Evolutionary conservation across 2,888 invertebrate species (phyloP).

Genomic region (Drosophila anceps): DNA sequence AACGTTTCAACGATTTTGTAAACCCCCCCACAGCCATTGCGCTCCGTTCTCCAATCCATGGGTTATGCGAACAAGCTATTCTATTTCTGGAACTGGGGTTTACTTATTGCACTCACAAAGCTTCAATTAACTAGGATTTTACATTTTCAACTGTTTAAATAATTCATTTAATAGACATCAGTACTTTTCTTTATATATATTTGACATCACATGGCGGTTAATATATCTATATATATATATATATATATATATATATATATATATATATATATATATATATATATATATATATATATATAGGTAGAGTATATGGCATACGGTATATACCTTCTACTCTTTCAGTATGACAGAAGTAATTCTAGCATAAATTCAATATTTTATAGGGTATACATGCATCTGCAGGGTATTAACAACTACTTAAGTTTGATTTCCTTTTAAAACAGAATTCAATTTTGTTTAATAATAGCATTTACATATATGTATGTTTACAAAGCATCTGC

Average conservation of each 20-base stretch:
- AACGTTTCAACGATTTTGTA: constrained; percentile 28
- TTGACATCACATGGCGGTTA: constrained; percentile 9
- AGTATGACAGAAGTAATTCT: not conserved
- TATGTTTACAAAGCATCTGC: not conserved
- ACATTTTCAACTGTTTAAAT: not conserved
- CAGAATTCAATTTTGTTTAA: not conserved
- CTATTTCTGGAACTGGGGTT: constrained; percentile 40
- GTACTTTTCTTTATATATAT: not conserved
- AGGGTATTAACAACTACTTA: not conserved
- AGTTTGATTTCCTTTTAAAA: not conserved
- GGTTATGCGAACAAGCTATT: not conserved
- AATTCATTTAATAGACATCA: constrained; percentile 3
- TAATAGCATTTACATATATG: too few relatives aligned
- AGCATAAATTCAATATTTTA: not conserved
- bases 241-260: too few relatives aligned
- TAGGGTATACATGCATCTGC: not conserved
- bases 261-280: too few relatives aligned
- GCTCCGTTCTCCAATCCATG: not conserved
- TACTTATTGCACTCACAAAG: constrained; percentile 9
- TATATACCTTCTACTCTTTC: too few relatives aligned
- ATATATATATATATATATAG: too few relatives aligned
- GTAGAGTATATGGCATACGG: too few relatives aligned
- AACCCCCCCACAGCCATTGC: not conserved
- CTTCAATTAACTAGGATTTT: constrained; percentile 20
- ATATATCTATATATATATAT: not conserved